Percentiles rank a stretch among this genome's conserved stretches.
phyloP scores from a whole-genome alignment of 2,888 invertebrate genomes.

The Tenthredo amoena region DNA sequence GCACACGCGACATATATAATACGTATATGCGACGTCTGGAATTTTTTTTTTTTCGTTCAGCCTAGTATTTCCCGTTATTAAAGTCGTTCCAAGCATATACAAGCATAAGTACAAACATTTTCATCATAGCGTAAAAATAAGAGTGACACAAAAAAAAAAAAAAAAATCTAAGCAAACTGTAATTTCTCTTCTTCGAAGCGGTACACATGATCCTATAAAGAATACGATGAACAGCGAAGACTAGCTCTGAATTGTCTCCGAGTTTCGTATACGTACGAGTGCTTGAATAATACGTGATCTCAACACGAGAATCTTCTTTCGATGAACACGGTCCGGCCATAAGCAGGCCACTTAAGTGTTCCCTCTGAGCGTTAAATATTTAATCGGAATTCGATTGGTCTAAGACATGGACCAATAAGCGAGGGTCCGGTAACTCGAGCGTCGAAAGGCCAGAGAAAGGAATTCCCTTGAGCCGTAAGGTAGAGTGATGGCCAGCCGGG shows the following conservation, averaged over 20 bases:
- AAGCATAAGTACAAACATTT: not conserved
- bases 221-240: not conserved
- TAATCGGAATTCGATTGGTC: slow-evolving; percentile 75
- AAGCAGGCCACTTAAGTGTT: slow-evolving; percentile 67
- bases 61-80: not conserved
- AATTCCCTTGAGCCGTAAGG: slow-evolving; percentile 47
- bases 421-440: slow-evolving; percentile 57
- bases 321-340: slow-evolving; percentile 54
- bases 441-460: slow-evolving; percentile 40
- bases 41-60: not conserved
- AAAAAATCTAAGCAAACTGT: not conserved
- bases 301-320: slow-evolving; percentile 68
- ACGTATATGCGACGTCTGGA: not conserved
- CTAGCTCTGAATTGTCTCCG: not conserved
- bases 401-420: slow-evolving; percentile 69
- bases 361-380: slow-evolving; percentile 74
- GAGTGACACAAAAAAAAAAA: too few species aligned
- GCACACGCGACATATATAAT: slow-evolving; percentile 44
- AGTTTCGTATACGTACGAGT: not conserved
- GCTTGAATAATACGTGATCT: slow-evolving; percentile 59
- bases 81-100: not conserved
- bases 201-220: not conserved
- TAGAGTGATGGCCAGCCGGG: slow-evolving; percentile 69
- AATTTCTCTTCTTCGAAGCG: not conserved
- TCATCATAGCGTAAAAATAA: not conserved